These are phyloP conservation scores for Brachyhypopomus occidentalis DNA, from an alignment of 2,113 vertebrate genomes.

Conservation along the genomic window DNA sequence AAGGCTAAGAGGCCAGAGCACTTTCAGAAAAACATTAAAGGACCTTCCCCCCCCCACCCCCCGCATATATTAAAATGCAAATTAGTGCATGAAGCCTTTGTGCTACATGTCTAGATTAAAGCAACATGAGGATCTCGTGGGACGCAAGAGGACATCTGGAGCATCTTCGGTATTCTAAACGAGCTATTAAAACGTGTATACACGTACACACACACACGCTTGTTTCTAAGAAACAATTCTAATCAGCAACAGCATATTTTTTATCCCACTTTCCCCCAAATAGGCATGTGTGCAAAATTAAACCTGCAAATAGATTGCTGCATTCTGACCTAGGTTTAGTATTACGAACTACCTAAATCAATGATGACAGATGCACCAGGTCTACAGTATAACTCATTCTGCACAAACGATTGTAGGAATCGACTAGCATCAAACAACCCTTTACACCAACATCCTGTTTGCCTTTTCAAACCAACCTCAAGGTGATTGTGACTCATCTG, in stretches of 20 bases:
- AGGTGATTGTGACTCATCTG: background rate
- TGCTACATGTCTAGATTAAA: conserved; percentile 44
- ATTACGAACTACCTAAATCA: background rate
- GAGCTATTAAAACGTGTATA: conserved; percentile 11
- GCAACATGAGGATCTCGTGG: conserved; percentile 38
- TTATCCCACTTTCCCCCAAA: background rate
- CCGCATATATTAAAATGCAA: conserved; percentile 56
- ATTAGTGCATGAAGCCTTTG: conserved; percentile 48
- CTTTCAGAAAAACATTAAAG: conserved; percentile 41
- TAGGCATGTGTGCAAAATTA: background rate
- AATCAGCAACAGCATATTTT: background rate
- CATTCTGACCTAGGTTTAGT: background rate
- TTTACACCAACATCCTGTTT: background rate
- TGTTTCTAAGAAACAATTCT: background rate
- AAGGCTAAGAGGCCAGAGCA: conserved; percentile 30
- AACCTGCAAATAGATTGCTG: background rate
- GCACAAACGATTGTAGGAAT: background rate
- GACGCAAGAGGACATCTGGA: conserved; percentile 53
- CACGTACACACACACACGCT: background rate
- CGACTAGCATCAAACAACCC: background rate
- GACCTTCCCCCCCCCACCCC: conserved; percentile 14
- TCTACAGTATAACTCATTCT: background rate
- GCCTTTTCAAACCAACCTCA: background rate
- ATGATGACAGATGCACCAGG: background rate
- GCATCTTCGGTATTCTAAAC: conserved; percentile 14